Evolutionary conservation across 2,888 invertebrate genomes (phyloP).

Genomic region (Drosophila putrida): DNA sequence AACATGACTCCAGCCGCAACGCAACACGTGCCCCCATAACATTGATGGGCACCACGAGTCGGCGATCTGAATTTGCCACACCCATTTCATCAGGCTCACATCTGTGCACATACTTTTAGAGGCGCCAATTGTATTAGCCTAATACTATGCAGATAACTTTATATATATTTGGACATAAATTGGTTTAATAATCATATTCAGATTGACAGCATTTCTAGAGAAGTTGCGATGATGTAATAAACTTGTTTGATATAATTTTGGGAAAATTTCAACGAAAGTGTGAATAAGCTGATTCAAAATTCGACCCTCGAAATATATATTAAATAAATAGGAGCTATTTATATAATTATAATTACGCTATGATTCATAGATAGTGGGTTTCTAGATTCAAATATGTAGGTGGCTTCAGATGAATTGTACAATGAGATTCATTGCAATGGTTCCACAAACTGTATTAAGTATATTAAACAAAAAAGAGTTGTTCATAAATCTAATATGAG

Average conservation of each 20-base stretch:
- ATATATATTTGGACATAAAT: neutral
- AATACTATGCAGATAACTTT: slow-evolving; percentile 6
- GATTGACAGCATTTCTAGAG: slow-evolving; percentile 8
- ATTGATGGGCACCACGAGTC: slow-evolving; percentile 4
- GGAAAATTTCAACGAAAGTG: slow-evolving; percentile 2
- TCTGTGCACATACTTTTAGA: slow-evolving; percentile 9
- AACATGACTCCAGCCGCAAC: slow-evolving; percentile 14
- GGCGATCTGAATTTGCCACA: neutral
- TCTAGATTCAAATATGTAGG: no score
- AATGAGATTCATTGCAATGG: no score
- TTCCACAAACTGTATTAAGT: no score
- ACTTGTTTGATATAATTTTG: slow-evolving; percentile 26
- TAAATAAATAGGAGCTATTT: neutral
- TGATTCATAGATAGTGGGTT: no score
- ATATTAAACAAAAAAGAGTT: no score
- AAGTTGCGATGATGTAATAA: slow-evolving; percentile 48
- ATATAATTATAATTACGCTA: no score
- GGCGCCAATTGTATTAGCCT: slow-evolving; percentile 11
- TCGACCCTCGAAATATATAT: neutral
- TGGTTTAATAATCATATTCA: slow-evolving; percentile 11
- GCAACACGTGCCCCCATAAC: slow-evolving; percentile 31
- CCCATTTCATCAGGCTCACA: slow-evolving; percentile 6
- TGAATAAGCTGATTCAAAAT: neutral
- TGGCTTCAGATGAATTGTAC: no score
- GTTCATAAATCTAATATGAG: no score